A percentile compares a stretch with the other conserved stretches of the same genome.
Evolutionary conservation across 2,113 vertebrate species (phyloP).

Genomic region (Pteruthius melanotis): DNA sequence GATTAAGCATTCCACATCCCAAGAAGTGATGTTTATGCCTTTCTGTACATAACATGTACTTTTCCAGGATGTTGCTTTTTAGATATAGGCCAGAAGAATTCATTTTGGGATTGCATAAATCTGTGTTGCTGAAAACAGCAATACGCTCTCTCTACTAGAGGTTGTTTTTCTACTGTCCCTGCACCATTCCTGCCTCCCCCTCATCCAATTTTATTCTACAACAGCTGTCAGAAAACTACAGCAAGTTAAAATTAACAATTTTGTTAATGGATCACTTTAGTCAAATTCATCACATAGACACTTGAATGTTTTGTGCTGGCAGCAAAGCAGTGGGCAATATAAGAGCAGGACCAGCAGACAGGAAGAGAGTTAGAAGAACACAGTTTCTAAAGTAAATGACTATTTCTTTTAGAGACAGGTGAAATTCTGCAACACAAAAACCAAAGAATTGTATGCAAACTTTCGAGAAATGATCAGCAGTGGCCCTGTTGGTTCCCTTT

Average conservation of each 20-base stretch:
- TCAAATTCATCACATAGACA: background rate
- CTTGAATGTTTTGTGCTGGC: background rate
- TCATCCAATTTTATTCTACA: background rate
- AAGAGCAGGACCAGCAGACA: background rate
- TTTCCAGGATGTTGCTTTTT: background rate
- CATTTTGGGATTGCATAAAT: background rate
- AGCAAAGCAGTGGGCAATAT: background rate
- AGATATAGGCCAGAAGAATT: background rate
- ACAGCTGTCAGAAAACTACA: background rate
- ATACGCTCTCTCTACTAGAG: background rate
- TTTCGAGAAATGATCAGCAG: background rate
- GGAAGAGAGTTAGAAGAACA: background rate
- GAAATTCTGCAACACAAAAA: background rate
- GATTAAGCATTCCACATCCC: background rate
- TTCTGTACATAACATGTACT: background rate
- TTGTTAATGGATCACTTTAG: background rate
- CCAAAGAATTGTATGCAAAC: fast-evolving
- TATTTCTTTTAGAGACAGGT: background rate
- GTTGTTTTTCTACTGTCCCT: background rate
- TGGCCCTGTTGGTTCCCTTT: background rate
- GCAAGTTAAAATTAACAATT: background rate
- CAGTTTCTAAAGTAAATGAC: background rate
- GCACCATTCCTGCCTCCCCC: background rate
- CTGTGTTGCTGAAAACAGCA: background rate
- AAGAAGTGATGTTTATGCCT: background rate